Base-by-base conservation (phyloP, 1,140 invertebrate genomes). In the Zaprionus capensis region DNA sequence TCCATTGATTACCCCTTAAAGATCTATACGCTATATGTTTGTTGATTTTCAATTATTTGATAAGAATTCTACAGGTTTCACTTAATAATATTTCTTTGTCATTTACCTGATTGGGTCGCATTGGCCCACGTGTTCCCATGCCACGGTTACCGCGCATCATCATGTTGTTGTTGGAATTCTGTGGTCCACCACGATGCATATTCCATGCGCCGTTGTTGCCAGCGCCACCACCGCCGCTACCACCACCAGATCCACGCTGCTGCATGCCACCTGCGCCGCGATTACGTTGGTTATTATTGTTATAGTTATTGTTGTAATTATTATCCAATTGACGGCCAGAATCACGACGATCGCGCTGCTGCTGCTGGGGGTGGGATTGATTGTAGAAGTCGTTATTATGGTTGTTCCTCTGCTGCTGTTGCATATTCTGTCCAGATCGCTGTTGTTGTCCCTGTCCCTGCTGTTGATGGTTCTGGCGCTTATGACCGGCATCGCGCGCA, bases 291-390 rank as follows among this genome's bases (percentile, higher is more conserved):
- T 92, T 81, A 22, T 91, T 87, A 36, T 86, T 91, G 91, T 92
- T 74, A 80, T 92, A 69, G 87, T 94, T 91, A 93, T 91, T 78
- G 85, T 83, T 90, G 53, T 93, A 85, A 51, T 83, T 82, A 49
- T 90, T 85, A 55, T 91, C 84, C 78, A 91, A 74, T 73, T 91
- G 78, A 28, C 88, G 82, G 6, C 91, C 91, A 59, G 90, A 92
- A 65, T 92, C 86, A 62, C 91, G 90, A 51, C 90, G 92, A 88
- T 92, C 91, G 12, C 90, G 81, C 53, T 80, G 70, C 76, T 78
- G 65, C 61, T 92, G 46, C 17, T 46, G 44, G 69, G 83, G 71
- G 26, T 90, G 78, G 36, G 91, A 91, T 24, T 91, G 76, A 63
- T 92, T 91, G 49, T 91, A 90, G 64, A 91, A 78, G 58, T 92